Conservation (phyloP, 1,140 invertebrate genomes). For the Theocolax elegans region DNA sequence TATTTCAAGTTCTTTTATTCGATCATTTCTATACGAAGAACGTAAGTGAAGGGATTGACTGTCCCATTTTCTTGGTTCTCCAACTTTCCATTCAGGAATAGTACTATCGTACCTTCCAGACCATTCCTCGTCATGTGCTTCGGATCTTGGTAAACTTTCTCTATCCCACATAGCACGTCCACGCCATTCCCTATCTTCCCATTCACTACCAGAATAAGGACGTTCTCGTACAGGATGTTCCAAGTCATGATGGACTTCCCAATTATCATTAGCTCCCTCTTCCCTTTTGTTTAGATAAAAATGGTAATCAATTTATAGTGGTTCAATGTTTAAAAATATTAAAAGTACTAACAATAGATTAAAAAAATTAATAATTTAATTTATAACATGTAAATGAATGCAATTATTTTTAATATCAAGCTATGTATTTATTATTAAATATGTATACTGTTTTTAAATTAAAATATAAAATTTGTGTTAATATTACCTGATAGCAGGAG, state of each 20-base stretch:
- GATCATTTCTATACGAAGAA: constrained; percentile 60
- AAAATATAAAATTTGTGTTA: too few relatives aligned
- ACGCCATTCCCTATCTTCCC: constrained; percentile 66
- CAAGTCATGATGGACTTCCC: constrained; percentile 61
- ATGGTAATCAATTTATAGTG: too few relatives aligned
- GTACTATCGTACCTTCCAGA: constrained; percentile 56
- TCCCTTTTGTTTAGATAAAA: too few relatives aligned
- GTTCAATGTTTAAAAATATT: too few relatives aligned
- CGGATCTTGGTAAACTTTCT: constrained; percentile 61
- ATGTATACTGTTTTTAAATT: too few relatives aligned
- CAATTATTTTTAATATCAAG: too few relatives aligned
- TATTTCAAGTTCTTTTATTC: constrained; percentile 61
- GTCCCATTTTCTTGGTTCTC: constrained; percentile 63
- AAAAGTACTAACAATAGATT: too few relatives aligned
- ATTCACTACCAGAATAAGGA: constrained; percentile 53
- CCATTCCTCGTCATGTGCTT: constrained; percentile 64
- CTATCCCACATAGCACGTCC: constrained; percentile 60
- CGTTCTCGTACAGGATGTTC: constrained; percentile 61
- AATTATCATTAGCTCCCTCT: constrained; percentile 57
- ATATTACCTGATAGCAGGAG: constrained; percentile 45
- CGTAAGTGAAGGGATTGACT: constrained; percentile 58
- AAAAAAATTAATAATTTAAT: too few relatives aligned
- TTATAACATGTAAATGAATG: too few relatives aligned
- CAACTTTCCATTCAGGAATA: constrained; percentile 63
- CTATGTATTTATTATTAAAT: too few relatives aligned